Conservation (phyloP, 35 echinoderm and acorn worm species). For the Acanthaster planci region DNA sequence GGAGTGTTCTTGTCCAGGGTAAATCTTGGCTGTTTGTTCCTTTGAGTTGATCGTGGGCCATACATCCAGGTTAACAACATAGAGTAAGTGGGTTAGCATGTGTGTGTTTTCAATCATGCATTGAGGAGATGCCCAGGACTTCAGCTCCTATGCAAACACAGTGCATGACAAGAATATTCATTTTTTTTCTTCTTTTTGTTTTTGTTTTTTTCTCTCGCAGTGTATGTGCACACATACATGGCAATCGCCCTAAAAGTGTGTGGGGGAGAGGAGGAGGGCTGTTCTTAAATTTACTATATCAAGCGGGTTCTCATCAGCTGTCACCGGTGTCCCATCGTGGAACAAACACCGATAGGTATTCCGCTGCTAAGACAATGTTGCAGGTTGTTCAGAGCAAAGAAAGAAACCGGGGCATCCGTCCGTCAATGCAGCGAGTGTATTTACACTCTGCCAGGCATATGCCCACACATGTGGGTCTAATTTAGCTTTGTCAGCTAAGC, state of each 20-base stretch:
- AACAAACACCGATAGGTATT: neutral
- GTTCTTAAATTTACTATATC: neutral
- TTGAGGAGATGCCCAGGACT: neutral
- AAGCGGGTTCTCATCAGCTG: neutral
- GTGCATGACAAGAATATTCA: constrained; percentile 16
- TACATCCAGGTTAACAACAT: no score
- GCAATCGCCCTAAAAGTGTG: neutral
- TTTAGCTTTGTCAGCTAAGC: constrained; percentile 8
- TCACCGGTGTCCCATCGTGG: neutral
- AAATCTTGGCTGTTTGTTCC: no score
- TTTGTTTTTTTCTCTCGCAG: no score
- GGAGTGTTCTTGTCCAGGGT: no score
- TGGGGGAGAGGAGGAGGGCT: neutral
- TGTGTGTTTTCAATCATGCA: no score
- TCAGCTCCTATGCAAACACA: neutral
- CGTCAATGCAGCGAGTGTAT: constrained; percentile 2
- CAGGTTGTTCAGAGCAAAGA: neutral
- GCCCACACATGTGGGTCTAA: neutral
- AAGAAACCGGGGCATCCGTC: neutral
- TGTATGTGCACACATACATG: neutral
- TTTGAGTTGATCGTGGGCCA: no score
- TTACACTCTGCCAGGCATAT: neutral
- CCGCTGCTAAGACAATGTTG: constrained; percentile 17
- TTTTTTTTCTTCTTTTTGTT: neutral
- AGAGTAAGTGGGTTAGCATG: no score